These are phyloP conservation scores for Abrostola triplasia DNA, from an alignment of 2,888 invertebrate species.

Conservation along the genomic window DNA sequence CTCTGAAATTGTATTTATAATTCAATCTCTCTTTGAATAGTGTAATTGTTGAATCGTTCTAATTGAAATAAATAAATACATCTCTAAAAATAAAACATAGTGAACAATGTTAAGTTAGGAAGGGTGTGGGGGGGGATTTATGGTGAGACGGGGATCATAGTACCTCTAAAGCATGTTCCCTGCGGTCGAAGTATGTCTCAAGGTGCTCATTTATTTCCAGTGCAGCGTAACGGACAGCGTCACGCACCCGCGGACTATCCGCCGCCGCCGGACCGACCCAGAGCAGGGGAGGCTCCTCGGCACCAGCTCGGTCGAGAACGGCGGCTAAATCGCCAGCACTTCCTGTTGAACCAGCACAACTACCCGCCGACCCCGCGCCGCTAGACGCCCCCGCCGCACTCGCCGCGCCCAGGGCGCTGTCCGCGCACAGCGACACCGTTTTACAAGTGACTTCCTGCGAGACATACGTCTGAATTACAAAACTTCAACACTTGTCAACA, in stretches of 20 bases:
- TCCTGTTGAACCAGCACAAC: slow-evolving; percentile 65
- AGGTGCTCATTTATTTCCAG: slow-evolving; percentile 98
- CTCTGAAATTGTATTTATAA: too few species aligned
- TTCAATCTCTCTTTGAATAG: too few species aligned
- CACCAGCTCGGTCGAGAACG: slow-evolving; percentile 89
- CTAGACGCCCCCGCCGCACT: slow-evolving; percentile 49
- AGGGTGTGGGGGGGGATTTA: not conserved
- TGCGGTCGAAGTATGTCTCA: slow-evolving; percentile 97
- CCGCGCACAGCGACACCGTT: slow-evolving; percentile 85
- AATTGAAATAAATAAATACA: too few species aligned
- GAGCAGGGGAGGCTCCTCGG: slow-evolving; percentile 95
- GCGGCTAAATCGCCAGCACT: slow-evolving; percentile 76
- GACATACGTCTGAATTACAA: not conserved
- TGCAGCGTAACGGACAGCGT: slow-evolving; percentile 95
- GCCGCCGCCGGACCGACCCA: slow-evolving; percentile 94
- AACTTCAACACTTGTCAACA: not conserved
- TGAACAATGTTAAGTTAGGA: not conserved
- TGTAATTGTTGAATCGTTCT: too few species aligned
- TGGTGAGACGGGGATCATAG: not conserved
- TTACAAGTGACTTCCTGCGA: slow-evolving; percentile 94
- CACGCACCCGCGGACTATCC: slow-evolving; percentile 91
- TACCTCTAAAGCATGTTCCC: slow-evolving; percentile 96
- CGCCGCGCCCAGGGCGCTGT: slow-evolving; percentile 56
- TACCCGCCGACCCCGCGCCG: slow-evolving; percentile 65
- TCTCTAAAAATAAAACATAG: too few species aligned